phyloP scores from a whole-genome alignment of 2,888 invertebrate species.

The Lutraria lutraria region DNA sequence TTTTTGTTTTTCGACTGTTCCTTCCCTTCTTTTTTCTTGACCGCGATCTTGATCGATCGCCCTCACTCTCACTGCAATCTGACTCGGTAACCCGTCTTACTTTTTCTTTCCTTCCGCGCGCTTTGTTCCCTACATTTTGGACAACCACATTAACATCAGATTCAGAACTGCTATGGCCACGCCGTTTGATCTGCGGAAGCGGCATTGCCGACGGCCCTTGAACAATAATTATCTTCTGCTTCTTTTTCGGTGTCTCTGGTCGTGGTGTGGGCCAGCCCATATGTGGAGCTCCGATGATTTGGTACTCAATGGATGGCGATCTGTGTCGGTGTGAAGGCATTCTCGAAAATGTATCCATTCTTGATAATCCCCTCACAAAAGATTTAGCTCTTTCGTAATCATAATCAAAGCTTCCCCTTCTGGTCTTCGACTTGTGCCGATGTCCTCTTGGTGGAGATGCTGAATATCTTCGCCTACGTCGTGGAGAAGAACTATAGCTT shows the following conservation, averaged over 20 bases:
- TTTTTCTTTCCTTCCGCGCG: slow-evolving; percentile 42
- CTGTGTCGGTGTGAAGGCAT: slow-evolving; percentile 34
- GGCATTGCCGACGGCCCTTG: slow-evolving; percentile 32
- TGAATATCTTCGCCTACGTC: slow-evolving; percentile 50
- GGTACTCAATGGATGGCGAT: slow-evolving; percentile 57
- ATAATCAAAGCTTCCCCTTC: slow-evolving; percentile 66
- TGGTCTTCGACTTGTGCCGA: slow-evolving; percentile 41
- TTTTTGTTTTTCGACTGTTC: slow-evolving; percentile 33
- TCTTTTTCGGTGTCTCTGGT: slow-evolving; percentile 54
- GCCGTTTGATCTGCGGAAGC: slow-evolving; percentile 36
- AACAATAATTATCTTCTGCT: slow-evolving; percentile 66
- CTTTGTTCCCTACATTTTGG: slow-evolving; percentile 35
- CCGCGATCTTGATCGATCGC: slow-evolving; percentile 7
- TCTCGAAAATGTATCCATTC: slow-evolving; percentile 59
- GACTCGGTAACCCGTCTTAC: slow-evolving; percentile 42
- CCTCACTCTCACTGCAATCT: slow-evolving; percentile 46
- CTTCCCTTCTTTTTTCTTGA: slow-evolving; percentile 41
- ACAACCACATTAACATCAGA: slow-evolving; percentile 67
- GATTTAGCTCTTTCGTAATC: slow-evolving; percentile 66
- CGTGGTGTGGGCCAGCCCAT: slow-evolving; percentile 54
- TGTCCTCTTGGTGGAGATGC: slow-evolving; percentile 45
- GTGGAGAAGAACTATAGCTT: slow-evolving; percentile 48
- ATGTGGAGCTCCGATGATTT: slow-evolving; percentile 46
- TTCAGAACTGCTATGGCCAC: slow-evolving; percentile 56
- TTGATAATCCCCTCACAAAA: slow-evolving; percentile 63